Evolutionary conservation across 2,888 invertebrate species (phyloP), one percentile per base, ranked within the genome.

Genomic region (Metallyticus violacea): DNA sequence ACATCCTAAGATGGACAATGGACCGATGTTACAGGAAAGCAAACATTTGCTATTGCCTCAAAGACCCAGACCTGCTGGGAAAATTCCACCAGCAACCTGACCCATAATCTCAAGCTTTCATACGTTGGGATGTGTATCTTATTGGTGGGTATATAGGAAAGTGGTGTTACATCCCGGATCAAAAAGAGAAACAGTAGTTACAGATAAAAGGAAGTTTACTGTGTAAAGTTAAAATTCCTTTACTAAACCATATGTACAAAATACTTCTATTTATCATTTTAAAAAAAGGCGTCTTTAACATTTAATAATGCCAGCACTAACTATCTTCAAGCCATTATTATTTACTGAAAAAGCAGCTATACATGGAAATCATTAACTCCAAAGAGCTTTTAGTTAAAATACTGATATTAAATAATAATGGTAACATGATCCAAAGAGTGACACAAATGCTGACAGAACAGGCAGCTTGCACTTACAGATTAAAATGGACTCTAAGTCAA

Each of bases 391-490:
- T 62, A 62, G 40, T 62, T 62, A 62, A 62, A 62, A 62, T 62
- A 62, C 40, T 62, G 40, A 62, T 62, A 62, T 62, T 40, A 40
- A 40, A 9, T 40, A 40, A 40, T 80, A 28, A 81, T 81, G 81
- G 30, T 81, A 80, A 80, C 81, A 81, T 9, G 30, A 81, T 30
- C 7, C 30, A 81, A 81, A 26, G 25, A 77, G 83, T 85, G 76
- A 85, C 62, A 78, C 22, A 79, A 79, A 28, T 79, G 62, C 79
- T 26, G 62, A 86, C 79, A 79, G 86, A 86, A 79, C 86, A 86
- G 86, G 76, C 86, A 83, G 62, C 76, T 76, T 82, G 82, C 86
- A 86, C 84, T 86, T 86, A 84, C 83, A 85, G 85, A 85, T 80
- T 81, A 80, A 85, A 79, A 80, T 79, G 85, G 85, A 79, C 80